Conservation (phyloP, 2,888 invertebrate species). For the Eucera pruinosa region DNA sequence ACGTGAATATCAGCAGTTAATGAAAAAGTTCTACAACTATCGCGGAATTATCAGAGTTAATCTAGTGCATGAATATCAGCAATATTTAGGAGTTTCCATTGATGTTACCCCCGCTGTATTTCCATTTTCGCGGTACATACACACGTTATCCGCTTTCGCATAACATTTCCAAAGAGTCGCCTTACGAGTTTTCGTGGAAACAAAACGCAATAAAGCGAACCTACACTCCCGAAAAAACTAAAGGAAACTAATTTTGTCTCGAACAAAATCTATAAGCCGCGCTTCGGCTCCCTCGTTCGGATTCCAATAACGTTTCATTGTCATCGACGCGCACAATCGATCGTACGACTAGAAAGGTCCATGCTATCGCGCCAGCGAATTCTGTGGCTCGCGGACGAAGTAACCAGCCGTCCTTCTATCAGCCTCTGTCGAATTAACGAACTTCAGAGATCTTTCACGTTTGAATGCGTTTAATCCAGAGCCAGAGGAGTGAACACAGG, state of each 20-base stretch:
- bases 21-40: too few relatives aligned
- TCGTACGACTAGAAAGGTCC: background rate
- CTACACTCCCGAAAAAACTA: background rate
- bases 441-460: slow-evolving; percentile 36
- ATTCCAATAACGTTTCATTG: slow-evolving; percentile 38
- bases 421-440: slow-evolving; percentile 24
- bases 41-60: too few relatives aligned
- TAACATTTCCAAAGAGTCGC: too few relatives aligned
- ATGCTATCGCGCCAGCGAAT: background rate
- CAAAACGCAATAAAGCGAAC: slow-evolving; percentile 1
- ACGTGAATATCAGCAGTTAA: too few relatives aligned
- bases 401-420: background rate
- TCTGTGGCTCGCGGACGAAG: background rate
- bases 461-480: slow-evolving; percentile 31
- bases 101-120: too few relatives aligned
- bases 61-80: too few relatives aligned
- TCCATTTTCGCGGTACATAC: too few relatives aligned
- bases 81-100: too few relatives aligned
- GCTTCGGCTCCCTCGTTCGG: slow-evolving; percentile 1
- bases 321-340: slow-evolving; percentile 23
- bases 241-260: slow-evolving; percentile 33
- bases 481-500: background rate
- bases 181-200: background rate
- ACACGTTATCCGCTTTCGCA: too few relatives aligned
- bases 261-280: slow-evolving; percentile 24